Conservation (phyloP, 2,113 vertebrate species). For the Phylloscopus trochiloides region DNA sequence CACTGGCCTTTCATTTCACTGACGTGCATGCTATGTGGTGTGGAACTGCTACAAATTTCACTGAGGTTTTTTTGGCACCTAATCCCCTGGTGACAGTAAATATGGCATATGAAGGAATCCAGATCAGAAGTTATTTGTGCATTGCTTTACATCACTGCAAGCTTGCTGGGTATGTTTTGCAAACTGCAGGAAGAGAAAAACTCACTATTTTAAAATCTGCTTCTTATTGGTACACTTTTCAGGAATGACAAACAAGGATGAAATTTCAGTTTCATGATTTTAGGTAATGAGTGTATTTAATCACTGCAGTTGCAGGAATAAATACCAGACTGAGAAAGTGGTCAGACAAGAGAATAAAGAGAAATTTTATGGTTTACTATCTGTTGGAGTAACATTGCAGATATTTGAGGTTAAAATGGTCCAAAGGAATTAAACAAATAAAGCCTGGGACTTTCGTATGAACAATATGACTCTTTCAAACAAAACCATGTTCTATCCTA, state of each 20-base stretch:
- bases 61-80: background rate
- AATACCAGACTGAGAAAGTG: background rate
- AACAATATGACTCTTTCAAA: background rate
- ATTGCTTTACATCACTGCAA: background rate
- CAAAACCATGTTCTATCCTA: background rate
- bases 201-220: background rate
- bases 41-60: conserved; percentile 19
- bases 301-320: background rate
- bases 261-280: background rate
- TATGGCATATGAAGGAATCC: background rate
- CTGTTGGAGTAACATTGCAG: background rate
- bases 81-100: conserved; percentile 9
- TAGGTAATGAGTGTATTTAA: background rate
- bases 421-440: background rate
- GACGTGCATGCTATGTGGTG: background rate
- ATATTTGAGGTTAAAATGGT: background rate
- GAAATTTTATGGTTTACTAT: background rate
- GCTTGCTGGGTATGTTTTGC: background rate
- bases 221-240: background rate
- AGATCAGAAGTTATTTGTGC: conserved; percentile 19
- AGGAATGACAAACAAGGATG: background rate
- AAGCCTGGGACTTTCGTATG: background rate
- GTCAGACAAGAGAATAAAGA: background rate
- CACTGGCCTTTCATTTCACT: background rate
- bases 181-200: background rate